Conservation (phyloP, 1,140 invertebrate species). For the Stenopsyche tienmushanensis region DNA sequence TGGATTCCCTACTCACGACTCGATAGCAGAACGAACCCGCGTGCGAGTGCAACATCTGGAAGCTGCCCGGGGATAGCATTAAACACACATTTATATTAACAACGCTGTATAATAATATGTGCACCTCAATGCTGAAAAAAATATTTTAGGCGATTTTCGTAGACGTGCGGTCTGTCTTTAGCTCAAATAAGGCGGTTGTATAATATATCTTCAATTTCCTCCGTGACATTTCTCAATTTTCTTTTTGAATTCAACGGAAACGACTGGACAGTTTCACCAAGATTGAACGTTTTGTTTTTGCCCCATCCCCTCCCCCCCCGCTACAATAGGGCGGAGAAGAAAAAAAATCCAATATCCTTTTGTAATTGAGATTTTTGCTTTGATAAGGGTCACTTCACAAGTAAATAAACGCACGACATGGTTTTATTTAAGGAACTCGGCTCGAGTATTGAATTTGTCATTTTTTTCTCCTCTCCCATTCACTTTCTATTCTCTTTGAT, state of each 20-base stretch:
- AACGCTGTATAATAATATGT: too few species aligned
- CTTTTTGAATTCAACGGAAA: conserved; percentile 20
- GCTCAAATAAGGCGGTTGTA: too few species aligned
- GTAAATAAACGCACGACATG: conserved; percentile 29
- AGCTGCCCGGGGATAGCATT: too few species aligned
- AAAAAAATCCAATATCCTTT: conserved; percentile 30
- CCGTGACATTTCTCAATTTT: conserved; percentile 24
- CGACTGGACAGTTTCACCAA: conserved; percentile 15
- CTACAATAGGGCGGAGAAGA: background rate
- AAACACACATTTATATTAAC: too few species aligned
- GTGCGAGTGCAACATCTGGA: too few species aligned
- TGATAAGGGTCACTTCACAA: conserved; percentile 32
- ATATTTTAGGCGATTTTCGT: too few species aligned
- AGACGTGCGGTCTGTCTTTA: too few species aligned
- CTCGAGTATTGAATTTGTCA: conserved; percentile 22
- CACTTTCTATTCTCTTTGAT: too few species aligned
- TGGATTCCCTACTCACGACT: too few species aligned
- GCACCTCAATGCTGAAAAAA: too few species aligned
- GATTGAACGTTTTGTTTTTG: conserved; percentile 28
- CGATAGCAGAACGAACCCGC: too few species aligned
- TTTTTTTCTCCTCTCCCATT: conserved; percentile 17
- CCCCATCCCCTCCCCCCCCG: background rate
- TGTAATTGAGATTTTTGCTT: conserved; percentile 32
- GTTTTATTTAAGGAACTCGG: conserved; percentile 14
- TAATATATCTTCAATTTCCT: conserved; percentile 13